Evolutionary conservation across 2,888 invertebrate genomes (phyloP).

Genomic region (Argyra leucocephala): DNA sequence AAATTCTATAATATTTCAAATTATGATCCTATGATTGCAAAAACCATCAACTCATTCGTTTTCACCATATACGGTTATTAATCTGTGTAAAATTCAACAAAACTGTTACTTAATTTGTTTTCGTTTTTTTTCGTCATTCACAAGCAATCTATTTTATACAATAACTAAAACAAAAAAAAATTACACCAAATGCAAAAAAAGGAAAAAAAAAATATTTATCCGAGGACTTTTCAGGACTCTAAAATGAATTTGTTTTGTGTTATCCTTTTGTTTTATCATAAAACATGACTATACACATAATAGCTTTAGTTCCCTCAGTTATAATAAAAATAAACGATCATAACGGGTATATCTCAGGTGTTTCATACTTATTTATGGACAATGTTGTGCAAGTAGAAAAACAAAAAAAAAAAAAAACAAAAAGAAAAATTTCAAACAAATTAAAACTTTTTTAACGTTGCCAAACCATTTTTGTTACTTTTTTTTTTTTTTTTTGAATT

Average conservation of each 20-base stretch:
- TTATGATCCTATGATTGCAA: no score
- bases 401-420: no score
- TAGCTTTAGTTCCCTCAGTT: background rate
- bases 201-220: background rate
- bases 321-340: conserved; percentile 6
- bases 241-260: background rate
- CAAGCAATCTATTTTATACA: no score
- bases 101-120: no score
- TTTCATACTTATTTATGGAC: conserved; percentile 1
- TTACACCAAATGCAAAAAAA: background rate
- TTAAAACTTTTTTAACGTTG: background rate
- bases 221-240: background rate
- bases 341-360: background rate
- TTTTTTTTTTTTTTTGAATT: no score
- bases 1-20: no score
- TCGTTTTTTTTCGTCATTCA: no score
- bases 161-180: no score
- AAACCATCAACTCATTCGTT: no score
- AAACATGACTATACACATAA: background rate
- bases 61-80: no score
- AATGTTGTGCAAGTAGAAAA: background rate
- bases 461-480: background rate
- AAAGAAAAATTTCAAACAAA: background rate
- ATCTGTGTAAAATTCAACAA: no score
- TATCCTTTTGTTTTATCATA: background rate